Base-by-base conservation (phyloP, 2,888 invertebrate species). In the Acholoe squamosa region DNA sequence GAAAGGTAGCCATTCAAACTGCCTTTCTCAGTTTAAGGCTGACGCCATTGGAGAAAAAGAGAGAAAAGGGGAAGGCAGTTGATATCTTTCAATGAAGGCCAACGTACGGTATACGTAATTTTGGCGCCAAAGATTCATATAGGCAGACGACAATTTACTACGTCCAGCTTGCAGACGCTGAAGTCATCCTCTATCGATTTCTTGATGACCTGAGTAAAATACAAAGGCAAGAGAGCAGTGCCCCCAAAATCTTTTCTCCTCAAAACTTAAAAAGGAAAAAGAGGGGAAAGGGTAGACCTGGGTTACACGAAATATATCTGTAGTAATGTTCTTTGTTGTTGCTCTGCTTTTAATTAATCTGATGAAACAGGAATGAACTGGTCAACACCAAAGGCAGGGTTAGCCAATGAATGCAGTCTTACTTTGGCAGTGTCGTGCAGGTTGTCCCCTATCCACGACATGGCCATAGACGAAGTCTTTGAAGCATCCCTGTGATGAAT, bases 331-430 rank as follows among this genome's bases (percentile, higher is more conserved):
- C 80, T 80, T 19, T 43, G 33, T 19, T 34, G 80, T 33, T 14
- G 19, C 34, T n/a, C 19, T 16, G 43, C 34, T 80, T 80, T 80
- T 80, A 80, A 80, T 80, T 80, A 80, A 80, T 43, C 80, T 34
- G 80, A 43, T 43, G 80, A 80, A 80, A 80, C 80, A 80, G 19
- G 80, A 80, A 80, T 80, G 80, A 80, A 80, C 80, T 43, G 80
- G 80, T 80, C 80, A 80, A 80, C 80, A 80, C 80, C 80, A 80
- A 80, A 80, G 80, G 80, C 16, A 16, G 43, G 34, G 43, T 80
- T 33, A 7, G 34, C 28, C 34, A 43, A 43, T 80, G 80, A 43
- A 80, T 16, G 80, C 80, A 80, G 34, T 80, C 80, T 80, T 80
- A 43, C 80, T 43, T 19, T 33, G 33, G 0, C 80, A 16, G 43